phyloP scores from a whole-genome alignment of 2,888 invertebrate species.

The Steinernema hermaphroditum region DNA sequence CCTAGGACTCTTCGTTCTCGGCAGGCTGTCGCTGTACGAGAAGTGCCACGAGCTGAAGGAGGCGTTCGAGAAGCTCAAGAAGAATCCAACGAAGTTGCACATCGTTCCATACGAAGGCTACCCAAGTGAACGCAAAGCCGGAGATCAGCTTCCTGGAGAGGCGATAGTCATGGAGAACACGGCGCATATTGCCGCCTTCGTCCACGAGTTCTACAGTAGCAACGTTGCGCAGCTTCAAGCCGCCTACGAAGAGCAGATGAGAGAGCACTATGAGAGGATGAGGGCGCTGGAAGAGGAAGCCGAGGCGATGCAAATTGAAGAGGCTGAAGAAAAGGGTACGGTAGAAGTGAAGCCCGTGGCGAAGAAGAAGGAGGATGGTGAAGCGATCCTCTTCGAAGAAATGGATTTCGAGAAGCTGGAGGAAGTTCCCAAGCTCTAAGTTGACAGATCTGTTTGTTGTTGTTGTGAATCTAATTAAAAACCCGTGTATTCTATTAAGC shows the following conservation, averaged over 20 bases:
- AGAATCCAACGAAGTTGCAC: constrained; percentile 79
- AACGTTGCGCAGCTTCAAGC: constrained; percentile 64
- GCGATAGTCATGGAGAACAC: constrained; percentile 74
- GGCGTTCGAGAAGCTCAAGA: constrained; percentile 87
- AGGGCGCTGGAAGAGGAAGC: background rate
- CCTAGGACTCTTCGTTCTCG: constrained; percentile 93
- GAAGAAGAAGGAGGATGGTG: constrained; percentile 38
- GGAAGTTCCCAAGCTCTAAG: constrained; percentile 45
- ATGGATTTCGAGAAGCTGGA: constrained; percentile 63
- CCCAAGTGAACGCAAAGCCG: constrained; percentile 73
- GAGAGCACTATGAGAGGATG: background rate
- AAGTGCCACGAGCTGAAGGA: constrained; percentile 96
- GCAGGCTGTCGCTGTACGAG: constrained; percentile 84
- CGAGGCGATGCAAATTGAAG: constrained; percentile 37
- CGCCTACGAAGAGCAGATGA: constrained; percentile 48
- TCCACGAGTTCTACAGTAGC: constrained; percentile 85
- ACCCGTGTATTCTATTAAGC: background rate
- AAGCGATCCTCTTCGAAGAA: constrained; percentile 59
- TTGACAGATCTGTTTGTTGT: background rate
- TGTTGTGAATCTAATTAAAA: constrained; percentile 29
- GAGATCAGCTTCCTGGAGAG: constrained; percentile 33
- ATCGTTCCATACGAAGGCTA: constrained; percentile 80
- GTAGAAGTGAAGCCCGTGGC: background rate
- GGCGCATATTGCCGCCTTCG: constrained; percentile 92
- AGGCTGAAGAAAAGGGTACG: constrained; percentile 33